A percentile compares a stretch with the other conserved stretches of the same genome.
Conservation (phyloP, 64 coral and sea anemone species). For the Stichodactyla helianthus region DNA sequence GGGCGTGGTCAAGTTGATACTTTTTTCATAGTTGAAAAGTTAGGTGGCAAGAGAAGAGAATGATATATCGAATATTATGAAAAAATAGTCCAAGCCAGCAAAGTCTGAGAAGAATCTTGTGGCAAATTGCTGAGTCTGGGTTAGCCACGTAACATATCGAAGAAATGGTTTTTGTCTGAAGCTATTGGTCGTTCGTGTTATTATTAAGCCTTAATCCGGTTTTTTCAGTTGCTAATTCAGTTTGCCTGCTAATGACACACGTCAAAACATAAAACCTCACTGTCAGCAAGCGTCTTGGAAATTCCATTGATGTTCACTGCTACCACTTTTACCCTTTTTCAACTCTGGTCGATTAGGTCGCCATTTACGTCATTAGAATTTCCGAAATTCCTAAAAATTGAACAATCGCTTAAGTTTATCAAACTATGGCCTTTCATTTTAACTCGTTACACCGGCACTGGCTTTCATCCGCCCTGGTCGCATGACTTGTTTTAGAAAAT, state of each 20-base stretch:
- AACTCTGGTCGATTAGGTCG: not conserved
- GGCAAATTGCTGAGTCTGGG: not conserved
- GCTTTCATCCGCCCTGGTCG: not conserved
- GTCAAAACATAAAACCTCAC: not conserved
- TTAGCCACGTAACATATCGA: not conserved
- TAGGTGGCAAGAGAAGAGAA: not conserved
- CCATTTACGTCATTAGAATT: not conserved
- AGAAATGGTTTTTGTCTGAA: not conserved
- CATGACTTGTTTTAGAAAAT: not conserved
- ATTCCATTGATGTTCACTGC: not conserved
- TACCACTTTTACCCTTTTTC: not conserved
- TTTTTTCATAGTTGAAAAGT: no score
- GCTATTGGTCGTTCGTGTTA: not conserved
- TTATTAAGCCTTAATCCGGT: not conserved
- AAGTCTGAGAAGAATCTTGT: not conserved
- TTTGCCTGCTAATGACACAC: not conserved
- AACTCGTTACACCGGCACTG: not conserved
- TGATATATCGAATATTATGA: not conserved
- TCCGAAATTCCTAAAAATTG: slow-evolving; percentile 1
- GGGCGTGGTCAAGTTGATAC: not conserved
- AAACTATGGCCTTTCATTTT: not conserved
- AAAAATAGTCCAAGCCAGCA: not conserved
- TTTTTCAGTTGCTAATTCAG: not conserved
- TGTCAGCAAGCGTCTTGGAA: not conserved
- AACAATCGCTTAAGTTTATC: not conserved